phyloP scores from a whole-genome alignment of 2,113 vertebrate genomes.

The Pteronura brasiliensis region DNA sequence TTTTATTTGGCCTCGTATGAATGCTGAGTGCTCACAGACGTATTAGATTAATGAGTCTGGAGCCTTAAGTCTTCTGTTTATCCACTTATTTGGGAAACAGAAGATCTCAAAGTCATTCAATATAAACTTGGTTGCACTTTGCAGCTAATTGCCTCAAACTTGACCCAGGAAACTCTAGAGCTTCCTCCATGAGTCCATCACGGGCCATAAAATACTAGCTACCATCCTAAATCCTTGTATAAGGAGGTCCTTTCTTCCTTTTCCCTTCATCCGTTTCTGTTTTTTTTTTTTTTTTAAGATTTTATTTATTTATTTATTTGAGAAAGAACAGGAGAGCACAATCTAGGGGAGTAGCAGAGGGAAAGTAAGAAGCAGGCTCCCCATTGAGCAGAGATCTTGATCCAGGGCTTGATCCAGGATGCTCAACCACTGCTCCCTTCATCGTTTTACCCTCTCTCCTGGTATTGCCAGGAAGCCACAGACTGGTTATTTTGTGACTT shows the following conservation, averaged over 20 bases:
- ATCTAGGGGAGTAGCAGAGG: too few relatives aligned
- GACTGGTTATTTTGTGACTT: neutral
- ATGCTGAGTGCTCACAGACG: conserved; percentile 43
- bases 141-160: conserved; percentile 33
- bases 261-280: neutral
- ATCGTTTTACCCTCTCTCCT: neutral
- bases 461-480: neutral
- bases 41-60: conserved; percentile 66
- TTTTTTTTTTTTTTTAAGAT: too few relatives aligned
- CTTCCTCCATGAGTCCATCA: neutral
- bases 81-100: conserved; percentile 68
- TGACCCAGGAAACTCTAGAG: neutral
- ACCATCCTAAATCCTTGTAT: neutral
- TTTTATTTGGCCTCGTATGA: conserved; percentile 48
- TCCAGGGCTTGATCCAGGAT: too few relatives aligned
- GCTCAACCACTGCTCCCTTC: too few relatives aligned
- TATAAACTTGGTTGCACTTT: conserved; percentile 48
- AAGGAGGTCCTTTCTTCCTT: neutral
- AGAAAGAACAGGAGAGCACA: too few relatives aligned
- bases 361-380: too few relatives aligned
- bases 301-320: too few relatives aligned
- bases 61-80: conserved; percentile 72
- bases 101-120: conserved; percentile 29
- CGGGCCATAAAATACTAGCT: neutral
- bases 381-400: too few relatives aligned